A percentile compares a stretch with the other conserved stretches of the same genome.
phyloP scores from a whole-genome alignment of 2,113 vertebrate genomes.

The Amazona vittata region DNA sequence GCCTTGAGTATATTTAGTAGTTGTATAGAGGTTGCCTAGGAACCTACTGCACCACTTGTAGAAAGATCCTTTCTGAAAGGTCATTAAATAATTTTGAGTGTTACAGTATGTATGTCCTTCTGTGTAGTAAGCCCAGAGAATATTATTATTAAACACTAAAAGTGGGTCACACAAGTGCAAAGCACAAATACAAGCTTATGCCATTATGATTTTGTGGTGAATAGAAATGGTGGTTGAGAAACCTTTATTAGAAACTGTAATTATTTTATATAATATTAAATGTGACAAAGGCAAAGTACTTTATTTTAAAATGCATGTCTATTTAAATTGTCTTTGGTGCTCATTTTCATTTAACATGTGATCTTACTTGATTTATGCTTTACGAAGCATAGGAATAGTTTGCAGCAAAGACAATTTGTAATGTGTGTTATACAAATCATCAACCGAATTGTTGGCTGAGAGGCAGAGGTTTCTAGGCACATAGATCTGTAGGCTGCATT shows the following conservation, averaged over 20 bases:
- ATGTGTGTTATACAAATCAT: fast-evolving
- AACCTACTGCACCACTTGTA: slow-evolving; percentile 41
- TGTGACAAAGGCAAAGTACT: not conserved
- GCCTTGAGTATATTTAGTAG: too few species aligned
- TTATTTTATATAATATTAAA: not conserved
- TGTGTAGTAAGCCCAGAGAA: not conserved
- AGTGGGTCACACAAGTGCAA: not conserved
- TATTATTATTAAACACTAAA: not conserved
- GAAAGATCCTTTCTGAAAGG: slow-evolving; percentile 55
- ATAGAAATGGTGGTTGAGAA: not conserved
- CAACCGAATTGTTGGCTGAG: not conserved
- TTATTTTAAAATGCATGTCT: not conserved
- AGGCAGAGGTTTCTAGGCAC: not conserved
- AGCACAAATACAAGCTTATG: not conserved
- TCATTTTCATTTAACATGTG: not conserved
- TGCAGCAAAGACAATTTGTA: not conserved
- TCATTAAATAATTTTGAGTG: slow-evolving; percentile 44
- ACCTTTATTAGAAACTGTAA: not conserved
- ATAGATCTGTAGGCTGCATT: not conserved
- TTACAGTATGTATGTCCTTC: slow-evolving; percentile 5
- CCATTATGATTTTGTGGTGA: not conserved
- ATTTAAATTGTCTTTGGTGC: not conserved
- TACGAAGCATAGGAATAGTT: not conserved
- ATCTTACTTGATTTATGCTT: not conserved
- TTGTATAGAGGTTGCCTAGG: slow-evolving; percentile 47